Evolutionary conservation across 2,888 invertebrate genomes (phyloP).

Genomic region (Polia nebulosa): DNA sequence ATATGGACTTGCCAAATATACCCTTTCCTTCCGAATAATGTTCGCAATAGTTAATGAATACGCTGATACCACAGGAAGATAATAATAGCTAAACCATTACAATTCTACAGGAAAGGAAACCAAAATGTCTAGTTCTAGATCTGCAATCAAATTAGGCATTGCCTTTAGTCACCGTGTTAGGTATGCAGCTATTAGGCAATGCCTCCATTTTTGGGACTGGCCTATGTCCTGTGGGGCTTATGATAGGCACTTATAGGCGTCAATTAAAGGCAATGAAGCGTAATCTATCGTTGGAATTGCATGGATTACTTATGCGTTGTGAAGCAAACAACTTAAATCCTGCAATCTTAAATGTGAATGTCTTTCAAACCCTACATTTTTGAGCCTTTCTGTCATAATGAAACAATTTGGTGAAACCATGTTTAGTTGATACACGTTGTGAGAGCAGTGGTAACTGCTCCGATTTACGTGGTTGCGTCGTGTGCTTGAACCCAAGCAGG

Average conservation of each 20-base stretch:
- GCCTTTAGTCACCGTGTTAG: constrained; percentile 38
- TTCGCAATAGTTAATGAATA: constrained; percentile 17
- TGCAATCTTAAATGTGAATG: neutral
- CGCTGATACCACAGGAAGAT: constrained; percentile 24
- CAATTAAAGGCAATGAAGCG: constrained; percentile 36
- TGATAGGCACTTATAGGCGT: constrained; percentile 13
- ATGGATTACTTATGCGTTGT: neutral
- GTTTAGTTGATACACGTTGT: no score
- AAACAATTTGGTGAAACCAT: neutral
- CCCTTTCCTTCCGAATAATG: neutral
- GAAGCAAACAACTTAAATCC: constrained; percentile 15
- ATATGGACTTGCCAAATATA: constrained; percentile 1
- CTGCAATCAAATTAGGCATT: constrained; percentile 37
- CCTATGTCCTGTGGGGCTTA: constrained; percentile 4
- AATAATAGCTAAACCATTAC: constrained; percentile 25
- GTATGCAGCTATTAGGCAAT: constrained; percentile 38
- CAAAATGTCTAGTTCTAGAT: constrained; percentile 43
- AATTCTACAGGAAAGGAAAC: constrained; percentile 35
- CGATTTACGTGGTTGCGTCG: no score
- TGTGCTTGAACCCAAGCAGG: no score
- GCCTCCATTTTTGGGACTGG: constrained; percentile 39
- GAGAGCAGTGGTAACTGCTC: no score
- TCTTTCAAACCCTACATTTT: neutral
- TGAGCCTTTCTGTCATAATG: neutral
- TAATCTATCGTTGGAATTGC: constrained; percentile 9